A percentile compares a stretch with the other conserved stretches of the same genome.
Conservation (phyloP, 1,140 invertebrate genomes). For the Apis florea region DNA sequence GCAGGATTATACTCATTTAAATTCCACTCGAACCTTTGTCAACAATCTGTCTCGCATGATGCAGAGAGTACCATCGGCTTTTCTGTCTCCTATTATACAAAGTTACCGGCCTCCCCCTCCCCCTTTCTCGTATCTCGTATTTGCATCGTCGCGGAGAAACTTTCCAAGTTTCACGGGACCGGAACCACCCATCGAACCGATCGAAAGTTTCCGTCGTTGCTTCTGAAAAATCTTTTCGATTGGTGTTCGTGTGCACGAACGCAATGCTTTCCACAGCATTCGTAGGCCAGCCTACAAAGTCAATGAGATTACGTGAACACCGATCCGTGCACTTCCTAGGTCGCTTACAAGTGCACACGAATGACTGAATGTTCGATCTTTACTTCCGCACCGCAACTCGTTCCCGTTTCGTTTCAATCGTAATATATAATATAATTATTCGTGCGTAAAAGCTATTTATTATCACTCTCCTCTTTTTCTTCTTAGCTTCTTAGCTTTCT, state of each 20-base stretch:
- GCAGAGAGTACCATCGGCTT: conserved; percentile 35
- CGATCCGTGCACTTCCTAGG: conserved; percentile 49
- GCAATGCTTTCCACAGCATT: conserved; percentile 27
- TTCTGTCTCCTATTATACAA: not conserved
- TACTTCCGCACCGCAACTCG: conserved; percentile 42
- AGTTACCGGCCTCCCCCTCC: conserved; percentile 9
- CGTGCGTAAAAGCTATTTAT: not conserved
- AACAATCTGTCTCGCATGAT: conserved; percentile 42
- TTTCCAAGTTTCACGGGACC: conserved; percentile 45
- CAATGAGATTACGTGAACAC: conserved; percentile 47
- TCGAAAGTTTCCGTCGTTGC: conserved; percentile 51
- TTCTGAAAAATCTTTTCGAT: conserved; percentile 33
- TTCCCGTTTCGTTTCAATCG: not conserved
- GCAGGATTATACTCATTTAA: conserved; percentile 44
- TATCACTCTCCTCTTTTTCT: not conserved
- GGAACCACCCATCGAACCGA: conserved; percentile 44
- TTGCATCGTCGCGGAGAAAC: conserved; percentile 48
- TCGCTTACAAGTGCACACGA: conserved; percentile 38
- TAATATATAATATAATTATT: not conserved
- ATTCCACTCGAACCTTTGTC: conserved; percentile 29
- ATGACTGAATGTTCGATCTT: conserved; percentile 11
- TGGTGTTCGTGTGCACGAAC: not conserved
- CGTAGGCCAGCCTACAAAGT: conserved; percentile 27
- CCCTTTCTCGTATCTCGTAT: conserved; percentile 31
- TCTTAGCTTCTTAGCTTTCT: not conserved